phyloP scores from a whole-genome alignment of 2,113 vertebrate species.

The Sardina pilchardus region DNA sequence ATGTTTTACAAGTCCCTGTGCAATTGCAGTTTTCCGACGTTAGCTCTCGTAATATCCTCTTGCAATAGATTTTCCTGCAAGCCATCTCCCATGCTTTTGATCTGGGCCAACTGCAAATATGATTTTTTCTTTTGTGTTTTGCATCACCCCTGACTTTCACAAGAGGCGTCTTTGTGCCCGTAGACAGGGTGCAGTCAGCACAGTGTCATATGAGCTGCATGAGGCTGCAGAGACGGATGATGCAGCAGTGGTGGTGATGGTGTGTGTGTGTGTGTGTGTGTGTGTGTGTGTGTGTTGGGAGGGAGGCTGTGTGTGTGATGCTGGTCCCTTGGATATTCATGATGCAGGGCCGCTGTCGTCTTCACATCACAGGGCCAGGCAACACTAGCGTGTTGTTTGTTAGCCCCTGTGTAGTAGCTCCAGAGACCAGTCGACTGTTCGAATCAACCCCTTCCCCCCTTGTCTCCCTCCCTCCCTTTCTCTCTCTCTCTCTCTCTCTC shows the following conservation, averaged over 20 bases:
- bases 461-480: neutral
- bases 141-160: neutral
- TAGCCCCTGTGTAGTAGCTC: constrained; percentile 28
- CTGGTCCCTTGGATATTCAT: neutral
- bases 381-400: constrained; percentile 23
- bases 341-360: neutral
- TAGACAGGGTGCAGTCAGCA: neutral
- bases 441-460: neutral
- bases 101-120: neutral
- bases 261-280: no score
- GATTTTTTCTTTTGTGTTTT: neutral
- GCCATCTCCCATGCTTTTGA: neutral
- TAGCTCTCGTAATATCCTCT: neutral
- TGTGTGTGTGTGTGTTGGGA: no score
- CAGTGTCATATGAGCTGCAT: neutral
- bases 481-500: constrained; percentile 18
- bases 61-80: neutral
- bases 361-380: neutral
- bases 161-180: neutral
- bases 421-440: constrained; percentile 24
- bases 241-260: constrained; percentile 24
- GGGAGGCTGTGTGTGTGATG: neutral
- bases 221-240: neutral
- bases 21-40: neutral
- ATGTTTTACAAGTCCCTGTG: neutral